Evolutionary conservation across 2,113 vertebrate species (phyloP).

Genomic region (Indicator maculatus): DNA sequence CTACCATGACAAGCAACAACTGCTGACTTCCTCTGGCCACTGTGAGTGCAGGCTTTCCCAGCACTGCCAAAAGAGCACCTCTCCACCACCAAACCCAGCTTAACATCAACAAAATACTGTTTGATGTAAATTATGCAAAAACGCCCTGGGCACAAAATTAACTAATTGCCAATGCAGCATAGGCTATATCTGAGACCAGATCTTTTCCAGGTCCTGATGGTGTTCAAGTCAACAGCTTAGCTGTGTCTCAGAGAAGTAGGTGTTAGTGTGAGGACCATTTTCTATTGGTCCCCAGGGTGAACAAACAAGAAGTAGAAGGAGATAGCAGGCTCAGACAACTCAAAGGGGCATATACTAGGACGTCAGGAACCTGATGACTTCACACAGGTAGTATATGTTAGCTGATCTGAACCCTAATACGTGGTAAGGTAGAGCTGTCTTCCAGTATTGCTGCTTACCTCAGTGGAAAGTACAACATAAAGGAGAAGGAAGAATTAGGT

Average conservation of each 20-base stretch:
- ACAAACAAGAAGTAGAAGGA: neutral
- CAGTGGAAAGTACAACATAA: neutral
- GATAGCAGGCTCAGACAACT: neutral
- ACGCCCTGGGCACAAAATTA: neutral
- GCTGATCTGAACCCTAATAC: neutral
- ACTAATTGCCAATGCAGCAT: neutral
- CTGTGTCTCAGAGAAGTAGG: neutral
- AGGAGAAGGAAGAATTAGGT: neutral
- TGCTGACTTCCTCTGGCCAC: neutral
- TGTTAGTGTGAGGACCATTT: neutral
- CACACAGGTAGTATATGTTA: neutral
- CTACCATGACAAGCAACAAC: neutral
- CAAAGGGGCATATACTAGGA: rapidly evolving
- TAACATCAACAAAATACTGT: rapidly evolving
- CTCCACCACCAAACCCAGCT: neutral
- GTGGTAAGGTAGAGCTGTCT: neutral
- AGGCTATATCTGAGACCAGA: neutral
- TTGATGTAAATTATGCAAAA: neutral
- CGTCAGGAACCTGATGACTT: neutral
- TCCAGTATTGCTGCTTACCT: neutral
- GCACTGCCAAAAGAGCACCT: neutral
- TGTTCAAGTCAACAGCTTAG: neutral
- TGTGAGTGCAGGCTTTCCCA: rapidly evolving
- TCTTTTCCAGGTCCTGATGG: neutral
- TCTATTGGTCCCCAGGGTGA: neutral